Base-by-base conservation (phyloP, 2,113 vertebrate genomes). In the Cheilinus undulatus region DNA sequence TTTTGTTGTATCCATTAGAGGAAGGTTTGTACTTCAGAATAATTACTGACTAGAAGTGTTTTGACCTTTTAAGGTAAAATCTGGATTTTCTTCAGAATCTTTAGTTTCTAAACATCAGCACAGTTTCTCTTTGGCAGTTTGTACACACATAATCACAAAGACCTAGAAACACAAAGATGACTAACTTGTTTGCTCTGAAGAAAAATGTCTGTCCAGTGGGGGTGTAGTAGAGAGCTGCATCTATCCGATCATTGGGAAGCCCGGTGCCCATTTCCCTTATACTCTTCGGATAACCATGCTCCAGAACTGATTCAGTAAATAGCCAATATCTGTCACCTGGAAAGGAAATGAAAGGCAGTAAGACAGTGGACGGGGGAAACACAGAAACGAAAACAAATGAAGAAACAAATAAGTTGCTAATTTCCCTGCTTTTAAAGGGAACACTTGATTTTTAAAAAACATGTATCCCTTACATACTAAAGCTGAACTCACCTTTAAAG, bases 321-420 rank as follows among this genome's bases (percentile, higher is more conserved):
- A 98, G 95, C 96, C 96, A 98, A 20, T 96, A 93, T 27, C 83
- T 94, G 74, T 97, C 95, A 9, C 95, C 96, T 98, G 79, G 15
- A 74, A 4, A 42, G 14, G 1, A 3, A 24, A 24, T n/a, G 20
- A 22, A 10, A 48, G 32, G 19, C 7, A 42, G 45, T n/a, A n/a
- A n/a, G n/a, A n/a, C n/a, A 30, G 23, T 5, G 0, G 7, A n/a
- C n/a, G n/a, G 5, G 60, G 13, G 19, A 14, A 24, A 8, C 24
- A 1, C 30, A 36, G 2, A 43, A 2, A 6, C 34, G 6, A 0
- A 1, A n/a, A 3, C 58, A 15, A 10, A 20, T n/a, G 7, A n/a
- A 32, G 12, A 38, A 20, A 4, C 32, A 34, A 5, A 34, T 34
- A 6, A 27, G 51, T 17, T 8, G 2, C n/a, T 10, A 54, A 0